phyloP scores from a whole-genome alignment of 2,888 invertebrate genomes.

The Pinctada fucata region DNA sequence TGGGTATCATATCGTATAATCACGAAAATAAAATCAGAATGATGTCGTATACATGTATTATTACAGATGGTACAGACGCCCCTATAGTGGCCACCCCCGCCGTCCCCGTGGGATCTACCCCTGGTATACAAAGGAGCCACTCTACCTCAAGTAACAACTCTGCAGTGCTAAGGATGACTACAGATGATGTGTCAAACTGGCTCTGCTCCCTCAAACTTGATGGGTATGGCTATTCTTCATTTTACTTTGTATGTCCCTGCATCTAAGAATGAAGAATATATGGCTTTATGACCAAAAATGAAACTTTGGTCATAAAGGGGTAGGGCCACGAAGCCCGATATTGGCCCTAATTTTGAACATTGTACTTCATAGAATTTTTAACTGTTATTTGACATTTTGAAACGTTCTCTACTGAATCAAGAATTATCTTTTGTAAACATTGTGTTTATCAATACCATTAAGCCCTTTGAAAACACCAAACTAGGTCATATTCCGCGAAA shows the following conservation, averaged over 20 bases:
- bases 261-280: not conserved
- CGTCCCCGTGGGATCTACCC: slow-evolving; percentile 10
- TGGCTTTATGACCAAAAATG: not conserved
- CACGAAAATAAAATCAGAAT: no score
- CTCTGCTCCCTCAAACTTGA: slow-evolving; percentile 56
- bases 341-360: no score
- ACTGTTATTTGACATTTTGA: no score
- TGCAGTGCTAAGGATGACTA: slow-evolving; percentile 50
- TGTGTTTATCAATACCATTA: no score
- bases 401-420: no score
- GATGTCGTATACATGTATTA: not conserved
- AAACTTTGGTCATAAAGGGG: not conserved
- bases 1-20: no score
- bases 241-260: not conserved
- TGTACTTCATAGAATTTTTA: no score
- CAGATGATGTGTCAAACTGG: slow-evolving; percentile 59
- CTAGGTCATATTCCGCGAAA: no score
- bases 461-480: no score
- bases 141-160: slow-evolving; percentile 37
- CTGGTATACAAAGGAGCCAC: not conserved
- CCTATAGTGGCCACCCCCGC: slow-evolving; percentile 42
- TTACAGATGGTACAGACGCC: slow-evolving; percentile 46
- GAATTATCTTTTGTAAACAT: no score
- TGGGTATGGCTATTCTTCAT: slow-evolving; percentile 43
- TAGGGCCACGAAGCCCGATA: no score